Base-by-base conservation (phyloP, 2,797 vertebrate species). In the Poeciliopsis turneri region DNA sequence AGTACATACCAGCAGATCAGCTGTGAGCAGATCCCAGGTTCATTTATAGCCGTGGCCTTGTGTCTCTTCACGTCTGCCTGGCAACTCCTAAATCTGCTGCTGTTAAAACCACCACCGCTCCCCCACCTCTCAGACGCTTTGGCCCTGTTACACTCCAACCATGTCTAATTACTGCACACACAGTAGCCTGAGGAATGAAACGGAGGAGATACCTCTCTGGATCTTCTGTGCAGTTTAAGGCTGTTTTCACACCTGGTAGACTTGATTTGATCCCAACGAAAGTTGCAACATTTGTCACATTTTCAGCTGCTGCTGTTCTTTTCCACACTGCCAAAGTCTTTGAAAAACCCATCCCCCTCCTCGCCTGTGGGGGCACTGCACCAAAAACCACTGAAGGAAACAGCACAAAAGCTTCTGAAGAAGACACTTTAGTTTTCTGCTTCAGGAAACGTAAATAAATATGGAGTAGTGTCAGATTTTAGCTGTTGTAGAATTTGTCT, bases 31-130 rank as follows among this genome's bases (percentile, higher is more conserved):
- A 95, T 94, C 93, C 93, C 84, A 73, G 78, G 93, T 95, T 94
- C 95, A 96, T 96, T 96, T 96, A 95, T 96, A 96, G 96, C 95
- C 81, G 73, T 92, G 94, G 95, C 94, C 95, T 96, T 96, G 95
- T 95, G 94, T 94, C 89, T 90, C 92, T 95, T 90, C 92, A 93
- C 79, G 94, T 96, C 94, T 96, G 96, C 96, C 95, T 95, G 95
- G 94, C 94, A 95, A 96, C 96, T 94, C 89, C 87, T 84, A 91
- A 86, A 88, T 93, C 88, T 90, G 85, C 92, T 46, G 30, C 43
- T 88, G 86, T 92, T 92, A 82, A 87, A 88, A 75, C 87, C 86
- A 79, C 94, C 92, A 80, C 79, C 88, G 87, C 90, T 90, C 87
- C 81, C 82, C 87, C 89, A 88, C 83, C 85, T 86, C 86, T 86